Evolutionary conservation across 1,140 invertebrate species (phyloP).

Genomic region (Odontomachus brunneus): DNA sequence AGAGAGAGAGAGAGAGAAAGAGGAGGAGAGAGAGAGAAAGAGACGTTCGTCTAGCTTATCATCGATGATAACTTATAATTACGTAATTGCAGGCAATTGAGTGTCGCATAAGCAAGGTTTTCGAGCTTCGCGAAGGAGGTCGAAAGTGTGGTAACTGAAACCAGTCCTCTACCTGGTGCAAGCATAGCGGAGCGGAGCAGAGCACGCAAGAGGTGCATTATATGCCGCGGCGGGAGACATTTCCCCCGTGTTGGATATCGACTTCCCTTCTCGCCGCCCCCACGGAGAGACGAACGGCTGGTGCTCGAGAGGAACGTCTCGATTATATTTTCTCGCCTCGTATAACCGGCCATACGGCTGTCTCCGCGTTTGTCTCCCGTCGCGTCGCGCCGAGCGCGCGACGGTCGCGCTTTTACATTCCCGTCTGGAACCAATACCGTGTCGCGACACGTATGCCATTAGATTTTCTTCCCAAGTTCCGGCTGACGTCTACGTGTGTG

Average conservation of each 20-base stretch:
- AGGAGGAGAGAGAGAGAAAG: no score
- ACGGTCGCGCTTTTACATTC: constrained; percentile 71
- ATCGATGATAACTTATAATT: no score
- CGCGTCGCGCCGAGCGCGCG: constrained; percentile 20
- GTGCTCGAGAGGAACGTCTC: constrained; percentile 61
- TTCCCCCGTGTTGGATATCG: constrained; percentile 63
- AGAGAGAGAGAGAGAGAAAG: no score
- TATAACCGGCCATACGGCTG: constrained; percentile 60
- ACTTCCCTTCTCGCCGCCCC: constrained; percentile 59
- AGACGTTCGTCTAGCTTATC: no score
- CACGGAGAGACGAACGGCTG: constrained; percentile 64
- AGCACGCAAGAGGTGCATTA: constrained; percentile 10
- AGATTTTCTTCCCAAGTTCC: constrained; percentile 52
- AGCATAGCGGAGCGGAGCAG: no score
- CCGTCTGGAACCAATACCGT: constrained; percentile 75
- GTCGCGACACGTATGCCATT: constrained; percentile 55
- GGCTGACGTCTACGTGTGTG: neutral
- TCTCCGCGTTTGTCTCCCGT: constrained; percentile 53
- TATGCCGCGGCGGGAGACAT: constrained; percentile 15
- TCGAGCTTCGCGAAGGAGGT: no score
- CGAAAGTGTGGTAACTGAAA: neutral
- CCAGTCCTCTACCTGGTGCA: neutral
- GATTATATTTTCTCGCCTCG: constrained; percentile 75
- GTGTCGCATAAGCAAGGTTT: no score
- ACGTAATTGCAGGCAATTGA: no score